A percentile compares a stretch with the other conserved stretches of the same genome.
Evolutionary conservation across 1,140 invertebrate species (phyloP).

Genomic region (Drosophila micromelanica): DNA sequence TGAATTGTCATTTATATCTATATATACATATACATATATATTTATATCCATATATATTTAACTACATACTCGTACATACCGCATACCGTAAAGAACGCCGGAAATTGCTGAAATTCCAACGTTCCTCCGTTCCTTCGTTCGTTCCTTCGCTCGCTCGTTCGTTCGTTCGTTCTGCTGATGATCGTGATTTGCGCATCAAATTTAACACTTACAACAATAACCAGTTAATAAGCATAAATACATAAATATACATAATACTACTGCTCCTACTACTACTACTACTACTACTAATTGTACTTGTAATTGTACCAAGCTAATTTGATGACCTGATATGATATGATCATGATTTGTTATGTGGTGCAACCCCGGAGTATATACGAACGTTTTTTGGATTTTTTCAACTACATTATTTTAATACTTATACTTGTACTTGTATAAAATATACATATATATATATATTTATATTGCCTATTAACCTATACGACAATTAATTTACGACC

Average conservation of each 20-base stretch:
- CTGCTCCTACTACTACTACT: constrained; percentile 27
- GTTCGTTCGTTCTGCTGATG: constrained; percentile 76
- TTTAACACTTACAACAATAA: constrained; percentile 45
- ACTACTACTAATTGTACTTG: constrained; percentile 21
- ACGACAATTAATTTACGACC: constrained; percentile 56
- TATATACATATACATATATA: constrained; percentile 32
- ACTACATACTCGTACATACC: constrained; percentile 47
- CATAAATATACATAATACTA: constrained; percentile 35
- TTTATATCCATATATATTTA: constrained; percentile 34
- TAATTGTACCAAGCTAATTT: constrained; percentile 58
- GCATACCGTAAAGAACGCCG: constrained; percentile 44
- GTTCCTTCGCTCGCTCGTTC: constrained; percentile 67
- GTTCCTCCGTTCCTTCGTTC: constrained; percentile 52
- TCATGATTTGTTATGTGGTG: constrained; percentile 81
- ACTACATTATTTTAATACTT: constrained; percentile 64
- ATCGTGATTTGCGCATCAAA: constrained; percentile 79
- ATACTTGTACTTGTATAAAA: constrained; percentile 56
- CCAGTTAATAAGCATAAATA: constrained; percentile 49
- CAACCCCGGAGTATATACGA: constrained; percentile 72
- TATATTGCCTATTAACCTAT: constrained; percentile 40
- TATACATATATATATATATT: constrained; percentile 44
- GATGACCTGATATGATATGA: constrained; percentile 64
- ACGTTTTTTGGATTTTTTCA: constrained; percentile 67
- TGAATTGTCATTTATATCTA: constrained; percentile 55
- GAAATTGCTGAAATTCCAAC: constrained; percentile 56